Conservation (phyloP, 2,113 vertebrate species). For the Rhinichthys klamathensis region DNA sequence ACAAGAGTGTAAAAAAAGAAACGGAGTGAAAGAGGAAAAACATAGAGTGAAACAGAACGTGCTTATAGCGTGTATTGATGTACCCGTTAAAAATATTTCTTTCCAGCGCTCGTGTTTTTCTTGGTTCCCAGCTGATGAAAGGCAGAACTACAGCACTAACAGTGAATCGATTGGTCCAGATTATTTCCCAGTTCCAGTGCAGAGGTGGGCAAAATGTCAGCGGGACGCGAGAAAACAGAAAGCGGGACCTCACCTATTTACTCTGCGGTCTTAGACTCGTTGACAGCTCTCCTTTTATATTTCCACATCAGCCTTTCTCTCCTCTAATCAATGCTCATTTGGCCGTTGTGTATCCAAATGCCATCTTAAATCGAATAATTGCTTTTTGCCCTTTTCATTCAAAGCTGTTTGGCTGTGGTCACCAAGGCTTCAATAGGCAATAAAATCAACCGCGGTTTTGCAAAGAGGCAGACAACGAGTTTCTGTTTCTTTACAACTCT, state of each 20-base stretch:
- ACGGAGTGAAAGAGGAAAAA: background rate
- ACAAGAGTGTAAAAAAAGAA: constrained; percentile 3
- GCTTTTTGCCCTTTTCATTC: constrained; percentile 38
- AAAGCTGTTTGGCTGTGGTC: background rate
- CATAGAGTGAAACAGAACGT: background rate
- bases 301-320: background rate
- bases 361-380: constrained; percentile 35
- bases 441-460: background rate
- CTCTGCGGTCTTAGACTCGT: background rate
- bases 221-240: background rate
- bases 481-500: background rate
- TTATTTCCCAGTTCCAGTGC: constrained; percentile 34
- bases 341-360: constrained; percentile 30
- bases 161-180: constrained; percentile 30
- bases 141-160: constrained; percentile 36
- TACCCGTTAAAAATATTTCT: constrained; percentile 26
- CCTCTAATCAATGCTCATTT: constrained; percentile 39
- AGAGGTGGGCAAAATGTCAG: constrained; percentile 34
- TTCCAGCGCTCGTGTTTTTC: constrained; percentile 14
- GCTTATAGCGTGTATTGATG: constrained; percentile 46
- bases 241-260: constrained; percentile 18
- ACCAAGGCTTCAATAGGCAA: constrained; percentile 6
- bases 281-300: constrained; percentile 5
- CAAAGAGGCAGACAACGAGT: background rate
- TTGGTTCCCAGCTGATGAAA: constrained; percentile 46